Base-by-base conservation (phyloP, 23 tunicate genomes). In the Aplidium turbinatum region DNA sequence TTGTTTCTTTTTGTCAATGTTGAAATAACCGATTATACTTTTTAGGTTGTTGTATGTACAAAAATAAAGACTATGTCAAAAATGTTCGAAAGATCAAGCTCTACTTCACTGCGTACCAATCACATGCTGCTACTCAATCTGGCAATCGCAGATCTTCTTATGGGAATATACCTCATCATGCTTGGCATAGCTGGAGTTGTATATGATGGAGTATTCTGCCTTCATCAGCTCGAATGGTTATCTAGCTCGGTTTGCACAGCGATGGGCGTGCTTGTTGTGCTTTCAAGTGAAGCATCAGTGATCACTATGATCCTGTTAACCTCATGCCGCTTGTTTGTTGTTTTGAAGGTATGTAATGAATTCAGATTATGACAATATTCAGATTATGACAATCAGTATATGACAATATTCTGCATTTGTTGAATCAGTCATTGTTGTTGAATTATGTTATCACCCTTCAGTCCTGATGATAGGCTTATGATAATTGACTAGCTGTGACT, bases 211-310 rank as follows among this genome's bases (percentile, higher is more conserved):
- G n/a, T n/a, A 11, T 60, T 24, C 35, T 60, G 67, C 35, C 16
- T 5, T 38, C 18, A 29, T 25, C 23, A 60, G 21, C 5, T 26
- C 6, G 19, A 27, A 4, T 60, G 67, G 67, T n/a, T 27, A 7
- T 24, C 67, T 7, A 31, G 67, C 6, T 5, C 5, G 6, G 31
- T 3, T 25, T 60, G 67, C 35, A 35, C 29, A n/a, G 34, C 35
- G 13, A 4, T 60, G 34, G 67, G 67, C 3, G 6, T 38, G 5
- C 19, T 60, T 9, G 67, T 60, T 5, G 67, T 60, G 19, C 29
- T 60, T 28, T 60, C 67, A 29, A 60, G 67, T 30, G 67, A 60
- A n/a, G 36, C 67, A 5, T 60, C 67, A 4, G 35, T 60, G 9
- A 27, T 60, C 5, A 60, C 67, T 6, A 60, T 60, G 23, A 31